phyloP scores from a whole-genome alignment of 2,797 vertebrate genomes.

The Mormyrus hasselquistii region DNA sequence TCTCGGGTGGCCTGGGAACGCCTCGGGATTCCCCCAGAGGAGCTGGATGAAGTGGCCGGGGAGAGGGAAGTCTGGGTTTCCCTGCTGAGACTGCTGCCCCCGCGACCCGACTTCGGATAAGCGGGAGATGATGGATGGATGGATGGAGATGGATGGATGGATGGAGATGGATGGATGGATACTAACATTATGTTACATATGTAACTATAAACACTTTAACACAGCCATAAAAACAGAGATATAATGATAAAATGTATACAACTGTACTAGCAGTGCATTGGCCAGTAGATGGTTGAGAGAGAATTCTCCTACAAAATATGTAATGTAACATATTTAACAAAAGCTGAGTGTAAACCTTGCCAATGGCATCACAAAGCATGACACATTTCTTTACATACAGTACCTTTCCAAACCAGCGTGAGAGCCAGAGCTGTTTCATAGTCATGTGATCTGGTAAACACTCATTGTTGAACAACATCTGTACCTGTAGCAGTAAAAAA shows the following conservation, averaged over 20 bases:
- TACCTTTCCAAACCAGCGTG: conserved; percentile 95
- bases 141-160: no score
- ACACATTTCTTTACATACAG: not conserved
- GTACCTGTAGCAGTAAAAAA: conserved; percentile 63
- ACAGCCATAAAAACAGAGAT: not conserved
- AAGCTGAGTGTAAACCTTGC: not conserved
- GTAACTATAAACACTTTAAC: not conserved
- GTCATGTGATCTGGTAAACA: conserved; percentile 93
- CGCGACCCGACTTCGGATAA: no score
- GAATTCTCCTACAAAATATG: not conserved
- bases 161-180: no score
- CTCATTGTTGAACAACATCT: conserved; percentile 88
- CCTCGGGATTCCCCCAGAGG: no score
- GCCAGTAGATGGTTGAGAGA: not conserved
- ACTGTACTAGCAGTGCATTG: not conserved
- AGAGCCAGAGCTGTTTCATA: conserved; percentile 94
- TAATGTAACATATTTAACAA: not conserved
- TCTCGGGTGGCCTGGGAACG: no score
- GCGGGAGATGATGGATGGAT: no score
- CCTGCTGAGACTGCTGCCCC: no score
- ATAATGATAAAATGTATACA: not conserved
- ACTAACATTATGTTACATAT: not conserved
- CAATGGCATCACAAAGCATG: not conserved
- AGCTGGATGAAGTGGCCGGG: no score
- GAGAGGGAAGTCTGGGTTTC: no score